phyloP scores from a whole-genome alignment of 2,797 vertebrate genomes.

The Gymnocypris eckloni region DNA sequence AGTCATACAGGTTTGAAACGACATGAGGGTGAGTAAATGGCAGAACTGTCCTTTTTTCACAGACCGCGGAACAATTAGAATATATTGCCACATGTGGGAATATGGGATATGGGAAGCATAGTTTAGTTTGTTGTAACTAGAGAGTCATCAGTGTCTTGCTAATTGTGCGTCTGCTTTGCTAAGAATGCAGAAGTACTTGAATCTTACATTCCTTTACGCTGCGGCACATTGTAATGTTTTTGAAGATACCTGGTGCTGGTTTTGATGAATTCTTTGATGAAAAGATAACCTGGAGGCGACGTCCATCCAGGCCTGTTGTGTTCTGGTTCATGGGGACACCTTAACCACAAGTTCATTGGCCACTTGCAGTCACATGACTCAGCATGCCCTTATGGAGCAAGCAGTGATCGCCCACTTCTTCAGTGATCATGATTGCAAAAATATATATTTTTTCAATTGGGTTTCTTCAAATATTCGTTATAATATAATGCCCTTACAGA shows the following conservation, averaged over 20 bases:
- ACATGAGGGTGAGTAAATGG: background rate
- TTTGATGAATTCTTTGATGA: background rate
- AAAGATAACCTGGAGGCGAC: background rate
- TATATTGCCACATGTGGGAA: background rate
- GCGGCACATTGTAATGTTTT: background rate
- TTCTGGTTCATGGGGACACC: background rate
- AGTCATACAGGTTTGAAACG: background rate
- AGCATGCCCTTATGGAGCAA: background rate
- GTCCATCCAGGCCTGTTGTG: background rate
- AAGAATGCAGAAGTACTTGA: slow-evolving; percentile 3
- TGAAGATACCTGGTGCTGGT: background rate
- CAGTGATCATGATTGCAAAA: background rate
- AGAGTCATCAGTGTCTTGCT: background rate
- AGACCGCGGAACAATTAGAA: background rate
- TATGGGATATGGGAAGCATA: background rate
- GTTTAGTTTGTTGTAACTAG: background rate
- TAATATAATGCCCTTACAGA: background rate
- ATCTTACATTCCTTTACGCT: background rate
- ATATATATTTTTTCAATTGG: background rate
- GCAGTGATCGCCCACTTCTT: background rate
- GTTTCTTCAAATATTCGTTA: background rate
- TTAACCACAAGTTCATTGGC: background rate
- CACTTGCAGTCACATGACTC: background rate
- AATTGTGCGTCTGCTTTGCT: background rate
- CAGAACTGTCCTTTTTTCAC: background rate